phyloP scores from a whole-genome alignment of 2,888 invertebrate genomes.

The Plagodis dolabraria region DNA sequence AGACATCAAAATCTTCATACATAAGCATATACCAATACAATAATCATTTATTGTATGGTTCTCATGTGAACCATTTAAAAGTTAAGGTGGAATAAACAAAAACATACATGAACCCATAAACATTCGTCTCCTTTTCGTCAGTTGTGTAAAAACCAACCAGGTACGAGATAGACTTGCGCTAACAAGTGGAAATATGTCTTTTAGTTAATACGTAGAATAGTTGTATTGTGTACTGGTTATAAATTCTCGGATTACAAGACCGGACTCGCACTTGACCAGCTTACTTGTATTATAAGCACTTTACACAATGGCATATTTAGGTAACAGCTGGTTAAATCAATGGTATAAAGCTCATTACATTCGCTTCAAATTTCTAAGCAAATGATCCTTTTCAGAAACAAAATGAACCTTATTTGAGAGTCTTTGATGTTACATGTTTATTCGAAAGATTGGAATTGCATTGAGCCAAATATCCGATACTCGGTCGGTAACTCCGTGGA shows the following conservation, averaged over 20 bases:
- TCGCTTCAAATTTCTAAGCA: constrained; percentile 36
- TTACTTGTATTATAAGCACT: constrained; percentile 15
- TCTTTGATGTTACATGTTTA: constrained; percentile 43
- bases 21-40: too few relatives aligned
- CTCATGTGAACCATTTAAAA: too few relatives aligned
- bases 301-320: constrained; percentile 19
- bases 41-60: too few relatives aligned
- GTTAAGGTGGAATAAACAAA: too few relatives aligned
- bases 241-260: constrained; percentile 11
- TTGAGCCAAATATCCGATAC: constrained; percentile 36
- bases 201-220: too few relatives aligned
- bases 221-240: neutral
- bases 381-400: constrained; percentile 38
- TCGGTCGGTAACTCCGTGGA: constrained; percentile 26
- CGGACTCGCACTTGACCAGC: constrained; percentile 15
- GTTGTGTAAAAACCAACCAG: too few relatives aligned
- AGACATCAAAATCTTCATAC: too few relatives aligned
- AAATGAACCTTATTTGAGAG: constrained; percentile 34
- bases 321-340: constrained; percentile 31
- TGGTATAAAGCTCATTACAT: constrained; percentile 39
- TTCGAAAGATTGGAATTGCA: constrained; percentile 39
- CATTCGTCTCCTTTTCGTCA: too few relatives aligned
- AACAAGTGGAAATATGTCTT: too few relatives aligned
- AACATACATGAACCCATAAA: too few relatives aligned
- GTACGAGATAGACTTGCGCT: neutral